Evolutionary conservation across 2,888 invertebrate genomes (phyloP).

Genomic region (Pinctada fucata): DNA sequence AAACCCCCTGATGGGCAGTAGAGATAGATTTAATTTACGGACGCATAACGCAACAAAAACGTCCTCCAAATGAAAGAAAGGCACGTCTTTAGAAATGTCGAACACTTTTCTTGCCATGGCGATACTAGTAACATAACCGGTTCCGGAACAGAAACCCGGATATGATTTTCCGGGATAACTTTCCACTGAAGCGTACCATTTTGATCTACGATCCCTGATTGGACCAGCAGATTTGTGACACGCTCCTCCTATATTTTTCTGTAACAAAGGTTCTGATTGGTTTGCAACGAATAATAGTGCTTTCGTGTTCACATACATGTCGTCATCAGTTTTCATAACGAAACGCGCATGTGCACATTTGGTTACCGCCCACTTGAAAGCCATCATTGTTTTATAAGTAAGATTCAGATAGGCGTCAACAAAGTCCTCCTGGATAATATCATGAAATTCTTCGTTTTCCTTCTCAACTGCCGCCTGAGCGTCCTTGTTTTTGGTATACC

Average conservation of each 20-base stretch:
- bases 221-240: constrained; percentile 49
- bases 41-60: constrained; percentile 63
- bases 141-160: constrained; percentile 67
- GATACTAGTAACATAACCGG: constrained; percentile 61
- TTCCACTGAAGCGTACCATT: constrained; percentile 61
- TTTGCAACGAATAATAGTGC: constrained; percentile 40
- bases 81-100: constrained; percentile 56
- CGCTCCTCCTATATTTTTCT: constrained; percentile 48
- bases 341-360: constrained; percentile 54
- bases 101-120: constrained; percentile 52
- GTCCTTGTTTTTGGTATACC: constrained; percentile 19
- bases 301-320: constrained; percentile 60
- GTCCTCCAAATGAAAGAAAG: constrained; percentile 68
- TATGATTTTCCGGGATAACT: constrained; percentile 58
- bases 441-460: constrained; percentile 51
- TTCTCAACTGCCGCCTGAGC: constrained; percentile 32
- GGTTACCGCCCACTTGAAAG: constrained; percentile 53
- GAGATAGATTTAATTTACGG: constrained; percentile 46
- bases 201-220: constrained; percentile 54
- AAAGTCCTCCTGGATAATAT: constrained; percentile 59
- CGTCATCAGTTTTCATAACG: constrained; percentile 72
- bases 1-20: constrained; percentile 52
- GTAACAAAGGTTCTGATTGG: constrained; percentile 22
- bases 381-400: constrained; percentile 63
- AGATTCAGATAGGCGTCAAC: constrained; percentile 62